phyloP scores from a whole-genome alignment of 2,797 vertebrate genomes.

The Carcharodon carcharias region DNA sequence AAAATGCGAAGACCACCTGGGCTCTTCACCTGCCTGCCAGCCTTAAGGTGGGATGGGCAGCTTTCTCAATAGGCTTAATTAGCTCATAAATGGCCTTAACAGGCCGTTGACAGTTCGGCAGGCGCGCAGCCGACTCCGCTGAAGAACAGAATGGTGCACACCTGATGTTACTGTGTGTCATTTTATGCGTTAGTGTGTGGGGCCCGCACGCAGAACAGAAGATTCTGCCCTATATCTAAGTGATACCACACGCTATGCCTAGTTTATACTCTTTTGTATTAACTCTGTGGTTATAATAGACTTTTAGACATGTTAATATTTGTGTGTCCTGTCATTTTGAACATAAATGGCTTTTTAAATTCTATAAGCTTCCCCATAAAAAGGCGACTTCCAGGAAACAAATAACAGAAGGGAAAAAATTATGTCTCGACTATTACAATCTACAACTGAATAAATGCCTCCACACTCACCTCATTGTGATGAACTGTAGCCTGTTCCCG shows the following conservation, averaged over 20 bases:
- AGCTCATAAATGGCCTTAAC: too few species aligned
- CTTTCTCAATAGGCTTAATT: too few species aligned
- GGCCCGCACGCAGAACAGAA: too few species aligned
- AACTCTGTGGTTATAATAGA: background rate
- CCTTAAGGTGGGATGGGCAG: too few species aligned
- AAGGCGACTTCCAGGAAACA: background rate
- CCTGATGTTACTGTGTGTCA: too few species aligned
- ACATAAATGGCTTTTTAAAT: too few species aligned
- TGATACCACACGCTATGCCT: background rate
- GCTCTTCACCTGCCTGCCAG: too few species aligned
- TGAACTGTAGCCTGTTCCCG: slow-evolving; percentile 50
- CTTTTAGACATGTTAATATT: background rate
- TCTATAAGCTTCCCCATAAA: background rate
- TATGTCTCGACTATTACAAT: background rate
- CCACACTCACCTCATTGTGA: slow-evolving; percentile 46
- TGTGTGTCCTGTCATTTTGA: background rate
- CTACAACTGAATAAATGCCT: slow-evolving; percentile 25
- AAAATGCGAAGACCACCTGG: too few species aligned
- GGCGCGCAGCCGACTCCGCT: too few species aligned
- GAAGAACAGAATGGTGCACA: too few species aligned
- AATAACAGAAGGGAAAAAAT: background rate
- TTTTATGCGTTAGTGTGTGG: too few species aligned
- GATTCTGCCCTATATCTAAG: background rate
- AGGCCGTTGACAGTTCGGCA: too few species aligned
- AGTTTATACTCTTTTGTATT: background rate